Evolutionary conservation across 2,113 vertebrate species (phyloP).

Genomic region (Melozone crissalis): DNA sequence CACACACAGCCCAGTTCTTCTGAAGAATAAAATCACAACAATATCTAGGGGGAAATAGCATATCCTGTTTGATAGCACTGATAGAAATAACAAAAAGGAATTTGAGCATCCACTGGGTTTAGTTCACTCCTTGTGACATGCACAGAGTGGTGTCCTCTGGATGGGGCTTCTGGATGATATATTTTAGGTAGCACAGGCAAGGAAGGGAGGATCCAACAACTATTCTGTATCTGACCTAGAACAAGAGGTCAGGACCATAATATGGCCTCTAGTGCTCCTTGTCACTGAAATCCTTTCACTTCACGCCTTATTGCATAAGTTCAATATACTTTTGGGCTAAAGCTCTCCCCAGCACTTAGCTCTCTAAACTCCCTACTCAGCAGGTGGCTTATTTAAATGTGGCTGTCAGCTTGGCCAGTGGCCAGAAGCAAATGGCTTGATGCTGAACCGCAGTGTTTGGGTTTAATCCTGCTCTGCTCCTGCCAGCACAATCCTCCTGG

Average conservation of each 20-base stretch:
- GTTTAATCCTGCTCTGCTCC: conserved; percentile 20
- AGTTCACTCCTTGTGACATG: not conserved
- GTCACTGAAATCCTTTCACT: conserved; percentile 21
- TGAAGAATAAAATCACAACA: not conserved
- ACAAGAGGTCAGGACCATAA: not conserved
- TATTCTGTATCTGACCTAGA: not conserved
- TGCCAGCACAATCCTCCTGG: conserved; percentile 43
- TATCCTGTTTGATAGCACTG: not conserved
- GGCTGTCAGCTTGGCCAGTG: conserved; percentile 2
- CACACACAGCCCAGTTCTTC: not conserved
- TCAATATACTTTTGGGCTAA: not conserved
- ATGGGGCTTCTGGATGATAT: not conserved
- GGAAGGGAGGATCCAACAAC: not conserved
- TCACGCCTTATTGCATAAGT: not conserved
- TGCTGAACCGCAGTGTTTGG: not conserved
- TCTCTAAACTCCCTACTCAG: conserved; percentile 28
- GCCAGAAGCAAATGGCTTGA: conserved; percentile 5
- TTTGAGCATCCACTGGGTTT: not conserved
- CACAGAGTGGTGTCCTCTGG: not conserved
- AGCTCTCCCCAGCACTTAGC: not conserved
- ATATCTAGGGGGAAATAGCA: not conserved
- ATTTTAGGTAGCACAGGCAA: not conserved
- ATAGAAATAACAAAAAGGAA: not conserved
- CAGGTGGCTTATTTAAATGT: conserved; percentile 52
- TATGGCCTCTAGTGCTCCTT: not conserved